phyloP scores from a whole-genome alignment of 2,797 vertebrate genomes.

The Sebastes nivosus region DNA sequence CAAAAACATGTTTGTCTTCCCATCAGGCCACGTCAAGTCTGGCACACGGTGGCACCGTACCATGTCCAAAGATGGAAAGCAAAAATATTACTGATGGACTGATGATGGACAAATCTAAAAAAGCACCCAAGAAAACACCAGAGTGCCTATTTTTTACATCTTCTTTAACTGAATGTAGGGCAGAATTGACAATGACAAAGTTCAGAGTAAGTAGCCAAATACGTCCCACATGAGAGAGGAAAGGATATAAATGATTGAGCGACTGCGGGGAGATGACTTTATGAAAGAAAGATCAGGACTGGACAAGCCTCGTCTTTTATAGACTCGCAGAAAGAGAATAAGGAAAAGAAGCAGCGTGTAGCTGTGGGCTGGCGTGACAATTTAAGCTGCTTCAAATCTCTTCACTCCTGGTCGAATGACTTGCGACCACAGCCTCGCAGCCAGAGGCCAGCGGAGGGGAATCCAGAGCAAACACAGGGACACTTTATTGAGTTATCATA shows the following conservation, averaged over 20 bases:
- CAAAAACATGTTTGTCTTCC: conserved; percentile 36
- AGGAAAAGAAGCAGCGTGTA: conserved; percentile 25
- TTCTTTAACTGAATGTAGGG: conserved; percentile 27
- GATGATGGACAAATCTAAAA: conserved; percentile 45
- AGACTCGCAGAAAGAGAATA: conserved; percentile 45
- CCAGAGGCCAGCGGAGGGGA: conserved; percentile 22
- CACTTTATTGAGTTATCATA: conserved; percentile 44
- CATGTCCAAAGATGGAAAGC: conserved; percentile 47
- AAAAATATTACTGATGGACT: conserved; percentile 41
- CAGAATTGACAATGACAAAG: conserved; percentile 56
- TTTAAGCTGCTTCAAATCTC: conserved; percentile 62
- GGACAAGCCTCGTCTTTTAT: conserved; percentile 51
- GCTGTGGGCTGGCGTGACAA: conserved; percentile 51
- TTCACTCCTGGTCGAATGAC: conserved; percentile 40
- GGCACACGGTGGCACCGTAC: conserved; percentile 22
- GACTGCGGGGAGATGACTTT: conserved; percentile 29
- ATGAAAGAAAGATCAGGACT: conserved; percentile 55
- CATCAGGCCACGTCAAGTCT: conserved; percentile 36
- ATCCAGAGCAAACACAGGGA: conserved; percentile 27
- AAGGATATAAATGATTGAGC: conserved; percentile 57
- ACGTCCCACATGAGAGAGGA: conserved; percentile 34
- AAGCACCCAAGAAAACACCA: conserved; percentile 27
- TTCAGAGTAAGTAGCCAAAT: conserved; percentile 35
- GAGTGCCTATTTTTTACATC: conserved; percentile 17
- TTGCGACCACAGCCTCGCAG: conserved; percentile 25